Percentiles rank a stretch among this genome's conserved stretches.
These are phyloP conservation scores for Drosophila melanocephala DNA, from an alignment of 2,888 invertebrate species.

Conservation along the genomic window DNA sequence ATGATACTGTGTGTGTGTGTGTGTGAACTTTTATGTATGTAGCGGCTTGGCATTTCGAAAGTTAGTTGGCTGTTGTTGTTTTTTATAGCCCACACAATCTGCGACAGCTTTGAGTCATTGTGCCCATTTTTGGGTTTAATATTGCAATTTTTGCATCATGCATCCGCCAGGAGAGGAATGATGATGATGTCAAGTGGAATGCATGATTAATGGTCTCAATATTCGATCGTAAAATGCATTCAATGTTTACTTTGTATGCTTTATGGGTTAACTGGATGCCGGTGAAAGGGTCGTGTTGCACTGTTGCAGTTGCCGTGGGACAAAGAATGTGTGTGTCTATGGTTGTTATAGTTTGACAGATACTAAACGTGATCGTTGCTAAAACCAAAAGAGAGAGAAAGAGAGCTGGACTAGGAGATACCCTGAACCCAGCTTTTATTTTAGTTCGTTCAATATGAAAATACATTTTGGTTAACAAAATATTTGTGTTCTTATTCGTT, in stretches of 20 bases:
- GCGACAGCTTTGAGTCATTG: slow-evolving; percentile 59
- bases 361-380: not conserved
- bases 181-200: slow-evolving; percentile 35
- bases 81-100: slow-evolving; percentile 66
- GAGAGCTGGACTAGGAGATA: too few relatives aligned
- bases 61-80: slow-evolving; percentile 45
- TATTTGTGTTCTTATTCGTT: not conserved
- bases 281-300: slow-evolving; percentile 2
- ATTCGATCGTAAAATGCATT: slow-evolving; percentile 21
- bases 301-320: not conserved
- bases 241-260: slow-evolving; percentile 1
- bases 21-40: slow-evolving; percentile 7
- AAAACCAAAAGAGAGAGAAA: not conserved
- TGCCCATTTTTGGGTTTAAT: slow-evolving; percentile 63
- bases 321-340: not conserved
- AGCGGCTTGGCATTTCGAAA: slow-evolving; percentile 65
- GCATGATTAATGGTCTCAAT: slow-evolving; percentile 36
- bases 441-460: not conserved
- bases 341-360: not conserved
- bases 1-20: slow-evolving; percentile 12
- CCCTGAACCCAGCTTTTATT: too few relatives aligned
- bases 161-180: slow-evolving; percentile 51
- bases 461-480: not conserved
- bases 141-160: slow-evolving; percentile 66
- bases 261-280: slow-evolving; percentile 5